phyloP scores from a whole-genome alignment of 2,797 vertebrate genomes.

The Clarias platycephalus region DNA sequence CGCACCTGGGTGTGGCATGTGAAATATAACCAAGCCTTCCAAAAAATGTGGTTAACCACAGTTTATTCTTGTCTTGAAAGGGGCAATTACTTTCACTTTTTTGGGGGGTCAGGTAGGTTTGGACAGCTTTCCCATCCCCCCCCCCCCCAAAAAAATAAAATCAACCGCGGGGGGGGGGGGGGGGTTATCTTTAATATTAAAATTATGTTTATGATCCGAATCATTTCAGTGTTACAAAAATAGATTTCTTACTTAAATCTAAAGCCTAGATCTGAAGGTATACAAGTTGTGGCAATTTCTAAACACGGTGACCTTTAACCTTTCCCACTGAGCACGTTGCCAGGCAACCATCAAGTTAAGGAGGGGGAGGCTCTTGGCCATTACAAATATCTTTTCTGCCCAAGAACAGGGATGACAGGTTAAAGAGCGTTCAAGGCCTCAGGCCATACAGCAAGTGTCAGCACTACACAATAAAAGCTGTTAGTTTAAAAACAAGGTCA shows the following conservation, averaged over 20 bases:
- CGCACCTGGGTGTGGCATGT: too few species aligned
- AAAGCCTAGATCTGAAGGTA: neutral
- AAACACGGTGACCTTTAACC: conserved; percentile 41
- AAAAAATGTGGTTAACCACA: too few species aligned
- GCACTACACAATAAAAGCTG: conserved; percentile 8
- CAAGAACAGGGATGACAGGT: conserved; percentile 10
- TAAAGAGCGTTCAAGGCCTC: conserved; percentile 21
- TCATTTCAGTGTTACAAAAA: too few species aligned
- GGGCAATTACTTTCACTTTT: too few species aligned
- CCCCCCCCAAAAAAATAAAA: too few species aligned
- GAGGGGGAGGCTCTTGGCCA: neutral
- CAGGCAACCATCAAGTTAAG: conserved; percentile 41
- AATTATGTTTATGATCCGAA: too few species aligned
- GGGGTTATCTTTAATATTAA: too few species aligned
- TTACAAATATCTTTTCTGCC: conserved; percentile 1
- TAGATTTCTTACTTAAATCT: neutral
- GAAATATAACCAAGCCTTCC: too few species aligned
- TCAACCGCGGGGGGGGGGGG: too few species aligned
- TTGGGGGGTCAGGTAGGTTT: too few species aligned
- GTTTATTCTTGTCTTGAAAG: too few species aligned
- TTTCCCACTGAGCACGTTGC: conserved; percentile 44
- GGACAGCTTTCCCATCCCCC: too few species aligned
- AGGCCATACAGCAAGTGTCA: conserved; percentile 26
- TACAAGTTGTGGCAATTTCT: conserved; percentile 41
- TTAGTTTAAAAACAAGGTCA: neutral